These are phyloP conservation scores for Melopsittacus undulatus DNA, from an alignment of 2,797 vertebrate genomes.

Conservation along the genomic window DNA sequence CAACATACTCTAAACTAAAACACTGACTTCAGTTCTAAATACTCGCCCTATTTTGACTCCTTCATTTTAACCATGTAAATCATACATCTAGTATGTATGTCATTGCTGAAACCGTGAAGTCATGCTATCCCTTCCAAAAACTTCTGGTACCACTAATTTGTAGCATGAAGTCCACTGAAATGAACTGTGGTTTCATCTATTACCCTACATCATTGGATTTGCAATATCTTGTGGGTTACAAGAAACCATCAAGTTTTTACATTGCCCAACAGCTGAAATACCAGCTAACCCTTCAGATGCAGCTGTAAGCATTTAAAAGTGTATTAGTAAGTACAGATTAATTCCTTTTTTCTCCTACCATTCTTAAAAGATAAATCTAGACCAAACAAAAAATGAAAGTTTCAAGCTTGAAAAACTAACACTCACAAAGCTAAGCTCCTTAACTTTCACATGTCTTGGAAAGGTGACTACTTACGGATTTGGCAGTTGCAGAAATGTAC, in stretches of 20 bases:
- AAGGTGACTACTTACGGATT: slow-evolving; percentile 91
- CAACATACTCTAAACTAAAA: background rate
- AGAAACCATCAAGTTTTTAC: slow-evolving; percentile 49
- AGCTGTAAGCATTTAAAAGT: slow-evolving; percentile 34
- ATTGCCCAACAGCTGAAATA: slow-evolving; percentile 38
- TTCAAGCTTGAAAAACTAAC: slow-evolving; percentile 58
- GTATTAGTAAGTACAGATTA: slow-evolving; percentile 10
- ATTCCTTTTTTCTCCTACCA: background rate
- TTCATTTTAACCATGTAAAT: background rate
- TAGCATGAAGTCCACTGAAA: slow-evolving; percentile 44
- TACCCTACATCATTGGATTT: slow-evolving; percentile 17
- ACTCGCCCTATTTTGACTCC: background rate
- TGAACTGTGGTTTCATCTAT: slow-evolving; percentile 17
- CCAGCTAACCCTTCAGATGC: slow-evolving; percentile 46
- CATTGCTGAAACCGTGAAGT: background rate
- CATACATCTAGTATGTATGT: background rate
- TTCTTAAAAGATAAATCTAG: background rate
- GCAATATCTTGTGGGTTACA: slow-evolving; percentile 34
- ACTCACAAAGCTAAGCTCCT: slow-evolving; percentile 69
- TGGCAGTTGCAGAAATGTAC: slow-evolving; percentile 96
- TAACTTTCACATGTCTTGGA: slow-evolving; percentile 42
- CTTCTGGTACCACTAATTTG: background rate
- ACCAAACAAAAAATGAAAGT: slow-evolving; percentile 22
- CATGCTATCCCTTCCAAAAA: background rate
- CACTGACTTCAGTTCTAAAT: background rate